phyloP scores from a whole-genome alignment of 2,113 vertebrate species.

The Pan paniscus region DNA sequence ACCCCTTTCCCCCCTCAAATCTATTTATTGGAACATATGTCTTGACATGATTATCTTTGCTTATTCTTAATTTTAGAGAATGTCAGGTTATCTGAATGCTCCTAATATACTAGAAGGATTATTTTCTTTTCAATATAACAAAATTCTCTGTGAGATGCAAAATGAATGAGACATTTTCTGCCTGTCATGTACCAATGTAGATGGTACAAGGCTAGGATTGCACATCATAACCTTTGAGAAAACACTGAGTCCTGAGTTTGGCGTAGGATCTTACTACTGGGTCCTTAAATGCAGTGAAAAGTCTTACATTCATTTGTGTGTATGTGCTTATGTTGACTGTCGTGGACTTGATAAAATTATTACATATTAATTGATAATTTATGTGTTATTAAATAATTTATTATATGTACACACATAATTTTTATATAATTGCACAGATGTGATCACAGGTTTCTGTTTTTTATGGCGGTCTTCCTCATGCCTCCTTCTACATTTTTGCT shows the following conservation, averaged over 20 bases:
- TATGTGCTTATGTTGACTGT: background rate
- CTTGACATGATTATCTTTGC: background rate
- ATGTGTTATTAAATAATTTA: background rate
- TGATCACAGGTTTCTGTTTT: background rate
- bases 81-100: background rate
- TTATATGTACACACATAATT: background rate
- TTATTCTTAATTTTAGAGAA: conserved; percentile 33
- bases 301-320: background rate
- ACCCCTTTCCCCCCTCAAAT: background rate
- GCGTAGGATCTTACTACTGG: background rate
- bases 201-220: background rate
- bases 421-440: background rate
- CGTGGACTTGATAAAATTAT: background rate
- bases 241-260: background rate
- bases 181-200: background rate
- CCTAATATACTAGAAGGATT: background rate
- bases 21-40: background rate
- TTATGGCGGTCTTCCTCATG: background rate
- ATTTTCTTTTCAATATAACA: background rate
- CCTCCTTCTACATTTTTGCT: background rate
- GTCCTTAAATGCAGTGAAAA: background rate
- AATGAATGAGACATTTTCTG: background rate
- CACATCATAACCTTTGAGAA: background rate
- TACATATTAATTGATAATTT: background rate
- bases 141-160: background rate